Conservation (phyloP, 2,888 invertebrate species). For the Drosophila nr. perissopoda region DNA sequence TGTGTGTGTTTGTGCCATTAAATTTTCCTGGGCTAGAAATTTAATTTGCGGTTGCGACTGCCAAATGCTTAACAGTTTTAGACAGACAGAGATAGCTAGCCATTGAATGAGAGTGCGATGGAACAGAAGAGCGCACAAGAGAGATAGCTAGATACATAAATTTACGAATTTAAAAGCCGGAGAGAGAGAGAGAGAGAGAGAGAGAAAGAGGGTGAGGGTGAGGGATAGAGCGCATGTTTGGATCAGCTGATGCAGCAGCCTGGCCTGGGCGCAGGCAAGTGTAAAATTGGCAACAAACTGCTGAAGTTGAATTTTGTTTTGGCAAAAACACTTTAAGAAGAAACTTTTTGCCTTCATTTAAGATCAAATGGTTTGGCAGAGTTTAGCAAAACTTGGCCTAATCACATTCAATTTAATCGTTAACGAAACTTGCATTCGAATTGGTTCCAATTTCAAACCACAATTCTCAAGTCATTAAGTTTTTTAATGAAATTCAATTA, state of each 20-base stretch:
- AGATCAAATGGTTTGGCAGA: constrained; percentile 6
- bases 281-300: constrained; percentile 41
- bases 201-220: not conserved
- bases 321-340: constrained; percentile 42
- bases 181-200: not conserved
- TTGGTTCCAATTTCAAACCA: not conserved
- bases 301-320: constrained; percentile 7
- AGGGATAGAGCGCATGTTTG: constrained; percentile 21
- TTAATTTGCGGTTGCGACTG: constrained; percentile 67
- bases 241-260: constrained; percentile 41
- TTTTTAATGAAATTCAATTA: not conserved
- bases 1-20: constrained; percentile 60
- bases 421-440: not conserved
- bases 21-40: constrained; percentile 63
- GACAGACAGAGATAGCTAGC: constrained; percentile 15
- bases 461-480: not conserved
- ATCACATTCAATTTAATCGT: constrained; percentile 1
- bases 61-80: constrained; percentile 50
- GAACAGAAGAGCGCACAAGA: not conserved
- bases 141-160: constrained; percentile 3
- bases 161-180: not conserved
- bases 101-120: constrained; percentile 1
- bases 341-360: constrained; percentile 14
- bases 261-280: constrained; percentile 35
- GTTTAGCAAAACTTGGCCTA: constrained; percentile 11